phyloP scores from a whole-genome alignment of 2,888 invertebrate species.

The Anarsia innoxiella region DNA sequence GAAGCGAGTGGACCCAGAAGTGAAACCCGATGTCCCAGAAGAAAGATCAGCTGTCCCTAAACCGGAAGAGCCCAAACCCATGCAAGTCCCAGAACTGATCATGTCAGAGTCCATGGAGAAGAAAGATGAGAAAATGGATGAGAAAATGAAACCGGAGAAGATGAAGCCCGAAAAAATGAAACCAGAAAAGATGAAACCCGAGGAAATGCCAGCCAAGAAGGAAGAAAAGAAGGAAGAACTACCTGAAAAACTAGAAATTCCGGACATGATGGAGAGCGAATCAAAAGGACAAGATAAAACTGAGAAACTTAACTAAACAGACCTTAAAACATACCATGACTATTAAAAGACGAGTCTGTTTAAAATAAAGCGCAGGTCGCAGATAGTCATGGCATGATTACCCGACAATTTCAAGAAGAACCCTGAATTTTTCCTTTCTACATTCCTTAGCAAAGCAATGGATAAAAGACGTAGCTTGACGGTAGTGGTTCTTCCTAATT shows the following conservation, averaged over 20 bases:
- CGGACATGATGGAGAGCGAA: background rate
- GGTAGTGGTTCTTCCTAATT: constrained; percentile 11
- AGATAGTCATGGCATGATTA: constrained; percentile 5
- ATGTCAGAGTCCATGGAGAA: constrained; percentile 50
- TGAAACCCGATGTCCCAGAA: constrained; percentile 31
- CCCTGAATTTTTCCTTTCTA: background rate
- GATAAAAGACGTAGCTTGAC: constrained; percentile 1
- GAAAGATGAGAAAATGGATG: constrained; percentile 36
- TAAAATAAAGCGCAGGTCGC: constrained; percentile 5
- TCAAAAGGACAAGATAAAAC: constrained; percentile 8
- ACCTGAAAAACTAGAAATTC: too few species aligned
- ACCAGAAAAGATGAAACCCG: constrained; percentile 21
- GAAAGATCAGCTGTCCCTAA: constrained; percentile 32
- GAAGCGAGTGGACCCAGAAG: constrained; percentile 36
- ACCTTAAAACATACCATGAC: constrained; percentile 8
- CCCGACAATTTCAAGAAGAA: constrained; percentile 6
- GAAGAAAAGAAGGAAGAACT: constrained; percentile 17
- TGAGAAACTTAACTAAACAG: constrained; percentile 13
- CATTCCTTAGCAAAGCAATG: too few species aligned
- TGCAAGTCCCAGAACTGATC: constrained; percentile 62
- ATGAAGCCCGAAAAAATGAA: constrained; percentile 31
- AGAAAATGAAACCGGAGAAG: constrained; percentile 26
- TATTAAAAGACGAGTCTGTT: constrained; percentile 3
- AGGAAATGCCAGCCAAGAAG: constrained; percentile 18
- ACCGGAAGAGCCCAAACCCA: constrained; percentile 31